Conservation (phyloP, 30 jellyfish, hydroid and myxozoan genomes). For the Mastigias papua region DNA sequence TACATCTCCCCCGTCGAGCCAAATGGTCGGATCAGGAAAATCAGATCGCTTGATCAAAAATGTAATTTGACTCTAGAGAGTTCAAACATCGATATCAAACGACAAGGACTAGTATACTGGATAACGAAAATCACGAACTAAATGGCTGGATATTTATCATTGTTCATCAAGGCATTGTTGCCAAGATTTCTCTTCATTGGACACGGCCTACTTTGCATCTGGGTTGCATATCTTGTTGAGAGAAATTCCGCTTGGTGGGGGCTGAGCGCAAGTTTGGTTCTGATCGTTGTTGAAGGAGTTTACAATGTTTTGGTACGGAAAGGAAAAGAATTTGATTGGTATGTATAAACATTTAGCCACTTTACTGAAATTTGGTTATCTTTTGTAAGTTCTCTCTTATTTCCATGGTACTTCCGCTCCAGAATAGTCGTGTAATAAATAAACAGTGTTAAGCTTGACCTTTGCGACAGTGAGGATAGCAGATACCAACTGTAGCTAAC, state of each 20-base stretch:
- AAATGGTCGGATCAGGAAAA: background rate
- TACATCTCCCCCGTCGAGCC: background rate
- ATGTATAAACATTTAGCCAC: slow-evolving; percentile 11
- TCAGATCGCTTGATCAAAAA: slow-evolving; percentile 1
- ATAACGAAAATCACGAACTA: background rate
- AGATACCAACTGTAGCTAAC: too few relatives aligned
- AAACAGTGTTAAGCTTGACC: too few relatives aligned
- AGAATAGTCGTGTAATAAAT: background rate
- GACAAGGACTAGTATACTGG: background rate
- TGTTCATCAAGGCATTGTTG: slow-evolving; percentile 75
- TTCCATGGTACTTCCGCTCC: background rate
- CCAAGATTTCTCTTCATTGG: slow-evolving; percentile 82
- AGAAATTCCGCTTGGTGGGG: slow-evolving; percentile 67
- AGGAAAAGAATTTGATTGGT: slow-evolving; percentile 86
- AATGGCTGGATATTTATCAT: slow-evolving; percentile 20
- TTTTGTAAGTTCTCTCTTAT: background rate
- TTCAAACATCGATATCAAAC: slow-evolving; percentile 1
- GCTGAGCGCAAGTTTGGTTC: slow-evolving; percentile 43
- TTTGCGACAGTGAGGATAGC: too few relatives aligned
- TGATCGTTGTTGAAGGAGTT: slow-evolving; percentile 80
- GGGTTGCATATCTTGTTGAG: slow-evolving; percentile 50
- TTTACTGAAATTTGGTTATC: background rate
- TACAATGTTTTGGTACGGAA: slow-evolving; percentile 56
- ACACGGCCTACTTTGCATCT: slow-evolving; percentile 81
- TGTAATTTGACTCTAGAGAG: slow-evolving; percentile 20